phyloP scores from a whole-genome alignment of 2,888 invertebrate species.

The Hesperia comma region DNA sequence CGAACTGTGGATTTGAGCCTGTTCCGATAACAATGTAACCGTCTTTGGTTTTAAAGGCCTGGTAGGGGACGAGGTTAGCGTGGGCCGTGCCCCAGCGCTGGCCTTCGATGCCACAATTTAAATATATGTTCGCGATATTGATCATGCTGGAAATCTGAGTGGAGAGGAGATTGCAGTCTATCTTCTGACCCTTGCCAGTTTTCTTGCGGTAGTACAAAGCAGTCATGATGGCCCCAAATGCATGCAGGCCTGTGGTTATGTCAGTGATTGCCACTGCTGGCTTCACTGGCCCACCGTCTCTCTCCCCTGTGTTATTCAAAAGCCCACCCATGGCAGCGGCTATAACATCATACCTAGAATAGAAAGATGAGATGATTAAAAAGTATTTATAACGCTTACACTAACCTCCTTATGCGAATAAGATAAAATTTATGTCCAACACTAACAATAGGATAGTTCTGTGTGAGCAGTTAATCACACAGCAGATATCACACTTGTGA shows the following conservation, averaged over 20 bases:
- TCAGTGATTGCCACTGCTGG: constrained; percentile 97
- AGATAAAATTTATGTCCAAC: no score
- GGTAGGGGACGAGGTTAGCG: constrained; percentile 96
- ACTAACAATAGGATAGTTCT: no score
- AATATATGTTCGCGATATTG: constrained; percentile 94
- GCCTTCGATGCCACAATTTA: constrained; percentile 92
- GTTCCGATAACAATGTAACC: constrained; percentile 94
- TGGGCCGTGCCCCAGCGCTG: constrained; percentile 96
- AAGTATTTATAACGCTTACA: no score
- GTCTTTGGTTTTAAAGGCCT: constrained; percentile 93
- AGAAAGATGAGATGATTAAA: constrained; percentile 45
- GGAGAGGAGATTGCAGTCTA: constrained; percentile 96
- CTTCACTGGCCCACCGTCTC: constrained; percentile 93
- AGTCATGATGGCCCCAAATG: constrained; percentile 97
- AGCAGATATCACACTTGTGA: no score
- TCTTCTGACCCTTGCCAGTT: constrained; percentile 94
- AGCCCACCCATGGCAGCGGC: constrained; percentile 97
- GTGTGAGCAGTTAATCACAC: no score
- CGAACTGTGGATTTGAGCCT: constrained; percentile 93
- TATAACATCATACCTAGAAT: constrained; percentile 96
- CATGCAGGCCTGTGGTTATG: constrained; percentile 95
- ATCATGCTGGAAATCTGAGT: constrained; percentile 95
- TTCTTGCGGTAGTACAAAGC: constrained; percentile 90
- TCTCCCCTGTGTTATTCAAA: constrained; percentile 94
- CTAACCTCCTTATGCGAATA: no score